A percentile compares a stretch with the other conserved stretches of the same genome.
Conservation (phyloP, 2,888 invertebrate species). For the Cyrtodaria siliqua region DNA sequence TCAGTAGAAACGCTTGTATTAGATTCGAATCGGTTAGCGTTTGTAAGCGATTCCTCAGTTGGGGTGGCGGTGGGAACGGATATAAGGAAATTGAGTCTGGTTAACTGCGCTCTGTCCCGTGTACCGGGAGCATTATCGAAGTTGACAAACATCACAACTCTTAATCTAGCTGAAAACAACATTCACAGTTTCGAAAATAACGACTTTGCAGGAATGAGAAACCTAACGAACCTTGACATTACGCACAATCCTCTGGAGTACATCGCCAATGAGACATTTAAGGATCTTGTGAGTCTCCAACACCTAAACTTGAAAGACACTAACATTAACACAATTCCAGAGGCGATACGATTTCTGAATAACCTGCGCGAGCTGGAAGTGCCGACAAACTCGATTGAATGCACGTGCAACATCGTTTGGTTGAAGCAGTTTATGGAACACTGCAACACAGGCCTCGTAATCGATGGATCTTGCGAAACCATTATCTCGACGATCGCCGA, state of each 20-base stretch:
- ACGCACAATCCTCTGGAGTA: conserved; percentile 66
- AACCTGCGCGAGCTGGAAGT: conserved; percentile 29
- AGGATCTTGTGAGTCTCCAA: conserved; percentile 36
- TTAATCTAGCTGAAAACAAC: conserved; percentile 64
- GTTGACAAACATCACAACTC: conserved; percentile 51
- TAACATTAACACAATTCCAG: conserved; percentile 58
- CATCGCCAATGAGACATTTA: conserved; percentile 67
- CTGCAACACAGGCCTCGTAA: conserved; percentile 28
- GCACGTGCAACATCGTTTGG: conserved; percentile 70
- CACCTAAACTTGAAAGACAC: conserved; percentile 57
- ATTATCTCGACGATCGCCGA: conserved; percentile 50
- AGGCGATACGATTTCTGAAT: conserved; percentile 56
- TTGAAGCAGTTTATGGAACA: conserved; percentile 54
- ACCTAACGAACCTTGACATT: conserved; percentile 43
- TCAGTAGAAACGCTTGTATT: conserved; percentile 55
- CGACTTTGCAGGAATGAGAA: conserved; percentile 57
- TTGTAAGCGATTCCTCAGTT: conserved; percentile 68
- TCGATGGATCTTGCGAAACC: conserved; percentile 65
- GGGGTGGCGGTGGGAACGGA: conserved; percentile 52
- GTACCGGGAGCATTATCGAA: conserved; percentile 68
- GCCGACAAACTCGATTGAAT: conserved; percentile 58
- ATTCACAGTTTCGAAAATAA: conserved; percentile 69
- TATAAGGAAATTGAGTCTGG: conserved; percentile 58
- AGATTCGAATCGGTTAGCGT: conserved; percentile 66
- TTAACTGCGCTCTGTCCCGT: conserved; percentile 64